Conservation (phyloP, 2,797 vertebrate genomes). For the Micropoecilia bifurca region DNA sequence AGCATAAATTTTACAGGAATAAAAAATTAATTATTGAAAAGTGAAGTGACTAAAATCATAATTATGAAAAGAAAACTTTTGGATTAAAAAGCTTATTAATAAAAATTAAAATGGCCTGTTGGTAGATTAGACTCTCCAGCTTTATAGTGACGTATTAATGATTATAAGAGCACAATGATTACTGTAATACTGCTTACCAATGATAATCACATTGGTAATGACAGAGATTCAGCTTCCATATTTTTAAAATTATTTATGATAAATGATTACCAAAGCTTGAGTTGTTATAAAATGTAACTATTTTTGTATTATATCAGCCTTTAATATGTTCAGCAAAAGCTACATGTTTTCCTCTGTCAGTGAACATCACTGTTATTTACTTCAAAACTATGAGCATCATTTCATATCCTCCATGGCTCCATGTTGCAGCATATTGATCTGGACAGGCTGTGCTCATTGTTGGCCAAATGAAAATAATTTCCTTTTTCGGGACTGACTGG, state of each 20-base stretch:
- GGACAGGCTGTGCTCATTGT: neutral
- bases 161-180: neutral
- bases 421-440: neutral
- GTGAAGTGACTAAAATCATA: neutral
- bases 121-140: neutral
- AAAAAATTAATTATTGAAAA: neutral
- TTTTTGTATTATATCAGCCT: neutral
- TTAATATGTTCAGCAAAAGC: neutral
- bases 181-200: neutral
- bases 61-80: neutral
- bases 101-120: neutral
- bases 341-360: neutral
- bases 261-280: neutral
- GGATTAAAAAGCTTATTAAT: neutral
- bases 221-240: neutral
- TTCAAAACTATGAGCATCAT: conserved; percentile 18
- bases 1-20: neutral
- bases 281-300: neutral
- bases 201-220: neutral
- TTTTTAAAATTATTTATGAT: neutral
- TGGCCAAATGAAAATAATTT: conserved; percentile 46
- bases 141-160: neutral
- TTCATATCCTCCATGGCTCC: conserved; percentile 2
- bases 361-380: conserved; percentile 22
- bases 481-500: conserved; percentile 31